Percentiles rank a stretch among this genome's conserved stretches.
Evolutionary conservation across 2,888 invertebrate species (phyloP).

Genomic region (Pseudanteris insignis): DNA sequence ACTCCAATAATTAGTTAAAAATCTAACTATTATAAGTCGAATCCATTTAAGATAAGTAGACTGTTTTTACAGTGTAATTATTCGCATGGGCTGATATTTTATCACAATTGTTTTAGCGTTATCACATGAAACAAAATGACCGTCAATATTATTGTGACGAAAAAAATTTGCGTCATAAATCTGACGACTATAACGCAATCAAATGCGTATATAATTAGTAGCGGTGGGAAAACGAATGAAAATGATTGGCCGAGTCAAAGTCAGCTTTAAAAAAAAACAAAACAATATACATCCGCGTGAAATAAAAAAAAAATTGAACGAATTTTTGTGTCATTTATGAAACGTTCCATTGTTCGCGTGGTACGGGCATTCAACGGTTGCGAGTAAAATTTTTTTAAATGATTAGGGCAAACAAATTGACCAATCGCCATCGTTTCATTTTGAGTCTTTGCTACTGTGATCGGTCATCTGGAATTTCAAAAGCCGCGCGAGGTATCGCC

Average conservation of each 20-base stretch:
- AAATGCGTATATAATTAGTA: too few relatives aligned
- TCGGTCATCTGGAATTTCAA: slow-evolving; percentile 45
- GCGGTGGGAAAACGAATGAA: too few relatives aligned
- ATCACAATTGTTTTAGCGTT: too few relatives aligned
- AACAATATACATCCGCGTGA: slow-evolving; percentile 22
- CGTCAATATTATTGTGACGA: too few relatives aligned
- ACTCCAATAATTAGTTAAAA: too few relatives aligned
- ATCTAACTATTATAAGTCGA: too few relatives aligned
- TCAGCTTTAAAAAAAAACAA: slow-evolving; percentile 17
- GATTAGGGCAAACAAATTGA: slow-evolving; percentile 41
- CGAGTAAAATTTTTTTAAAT: slow-evolving; percentile 39
- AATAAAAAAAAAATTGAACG: slow-evolving; percentile 20
- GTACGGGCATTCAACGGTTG: slow-evolving; percentile 33
- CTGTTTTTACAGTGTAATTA: too few relatives aligned
- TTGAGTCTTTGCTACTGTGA: slow-evolving; percentile 41
- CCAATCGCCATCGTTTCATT: slow-evolving; percentile 41
- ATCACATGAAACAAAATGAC: too few relatives aligned
- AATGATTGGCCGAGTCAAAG: slow-evolving; percentile 16
- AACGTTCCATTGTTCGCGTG: slow-evolving; percentile 27
- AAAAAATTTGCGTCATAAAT: too few relatives aligned
- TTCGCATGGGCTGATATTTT: too few relatives aligned
- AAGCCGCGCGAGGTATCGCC: slow-evolving; percentile 35
- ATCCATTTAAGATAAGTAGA: too few relatives aligned
- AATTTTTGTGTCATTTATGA: slow-evolving; percentile 38
- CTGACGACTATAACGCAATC: too few relatives aligned